Evolutionary conservation across 2,888 invertebrate species (phyloP).

Genomic region (Adelognathus sp.): DNA sequence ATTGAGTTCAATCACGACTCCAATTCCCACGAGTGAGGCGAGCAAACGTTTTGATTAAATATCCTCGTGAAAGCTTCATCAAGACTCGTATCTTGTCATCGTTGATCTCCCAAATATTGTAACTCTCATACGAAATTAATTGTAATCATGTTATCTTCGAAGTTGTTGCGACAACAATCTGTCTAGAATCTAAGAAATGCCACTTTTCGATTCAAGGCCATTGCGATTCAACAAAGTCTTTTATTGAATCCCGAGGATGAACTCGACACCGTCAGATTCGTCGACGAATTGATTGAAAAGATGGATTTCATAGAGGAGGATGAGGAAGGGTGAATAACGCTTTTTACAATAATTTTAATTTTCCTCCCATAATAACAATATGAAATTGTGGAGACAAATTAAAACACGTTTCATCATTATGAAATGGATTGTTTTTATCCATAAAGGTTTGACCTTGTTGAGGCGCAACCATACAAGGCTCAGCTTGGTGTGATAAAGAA

Average conservation of each 20-base stretch:
- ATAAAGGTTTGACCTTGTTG: conserved; percentile 76
- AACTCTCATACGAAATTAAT: no score
- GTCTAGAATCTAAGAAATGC: conserved; percentile 25
- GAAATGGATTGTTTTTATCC: conserved; percentile 15
- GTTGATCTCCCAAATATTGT: no score
- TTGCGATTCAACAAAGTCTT: conserved; percentile 84
- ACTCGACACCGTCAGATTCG: conserved; percentile 82
- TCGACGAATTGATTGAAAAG: conserved; percentile 82
- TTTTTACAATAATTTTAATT: neutral
- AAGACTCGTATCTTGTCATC: no score
- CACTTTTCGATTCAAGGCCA: conserved; percentile 78
- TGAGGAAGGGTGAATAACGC: conserved; percentile 78
- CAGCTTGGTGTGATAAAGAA: conserved; percentile 82
- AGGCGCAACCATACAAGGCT: conserved; percentile 82
- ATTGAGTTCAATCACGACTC: no score
- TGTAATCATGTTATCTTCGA: no score
- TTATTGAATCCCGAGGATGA: conserved; percentile 79
- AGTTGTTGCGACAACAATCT: no score
- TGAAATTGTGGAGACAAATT: neutral
- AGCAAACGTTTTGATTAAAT: no score
- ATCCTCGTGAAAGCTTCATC: no score
- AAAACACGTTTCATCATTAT: neutral
- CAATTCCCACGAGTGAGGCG: no score
- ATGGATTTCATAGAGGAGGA: conserved; percentile 82
- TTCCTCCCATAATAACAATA: neutral